Evolutionary conservation across 2,888 invertebrate genomes (phyloP), one percentile per base, ranked within the genome.

Genomic region (Seira musarum): DNA sequence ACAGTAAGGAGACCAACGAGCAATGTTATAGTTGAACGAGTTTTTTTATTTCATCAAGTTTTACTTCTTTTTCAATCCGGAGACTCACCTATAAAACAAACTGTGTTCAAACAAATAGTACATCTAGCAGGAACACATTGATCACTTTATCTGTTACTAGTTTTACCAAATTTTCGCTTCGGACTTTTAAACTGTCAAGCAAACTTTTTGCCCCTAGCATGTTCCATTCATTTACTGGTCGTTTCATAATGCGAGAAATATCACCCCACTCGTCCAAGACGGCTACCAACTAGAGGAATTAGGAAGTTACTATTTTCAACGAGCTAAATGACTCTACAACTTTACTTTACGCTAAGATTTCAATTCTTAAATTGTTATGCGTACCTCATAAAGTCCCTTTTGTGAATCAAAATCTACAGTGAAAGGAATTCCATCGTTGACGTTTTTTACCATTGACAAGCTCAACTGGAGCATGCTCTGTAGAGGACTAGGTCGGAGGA

Each of bases 371-470:
- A 19, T 19, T 22, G 2, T 17, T 30, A 21, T 15, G 15, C 46
- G 21, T 64, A 77, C 77, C 69, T 84, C 84, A 74, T 81, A 81
- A 0, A 85, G 61, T 1, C 60, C 25, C 21, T 82, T 60, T 1
- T 60, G 22, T 2, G 81, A 76, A 40, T 85, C 85, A 71, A 74
- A 85, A 19, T 83, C 35, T 2, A 85, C 15, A 10, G 79, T 66
- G 49, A 85, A 85, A 0, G 85, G 85, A 1, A 82, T 66, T 1
- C 71, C 84, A 21, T 78, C 76, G 10, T 82, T 65, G 8, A 84
- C 17, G 17, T 82, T 81, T 17, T 70, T 72, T 15, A 64, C 30
- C 5, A 76, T 61, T 1, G 81, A 74, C 1, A 85, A 6, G 5
- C 71, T 60, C 21, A 84, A 72, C 13, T 83, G 82, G 10, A 79